Base-by-base conservation (phyloP, 1,140 invertebrate species). In the Ips typographus region DNA sequence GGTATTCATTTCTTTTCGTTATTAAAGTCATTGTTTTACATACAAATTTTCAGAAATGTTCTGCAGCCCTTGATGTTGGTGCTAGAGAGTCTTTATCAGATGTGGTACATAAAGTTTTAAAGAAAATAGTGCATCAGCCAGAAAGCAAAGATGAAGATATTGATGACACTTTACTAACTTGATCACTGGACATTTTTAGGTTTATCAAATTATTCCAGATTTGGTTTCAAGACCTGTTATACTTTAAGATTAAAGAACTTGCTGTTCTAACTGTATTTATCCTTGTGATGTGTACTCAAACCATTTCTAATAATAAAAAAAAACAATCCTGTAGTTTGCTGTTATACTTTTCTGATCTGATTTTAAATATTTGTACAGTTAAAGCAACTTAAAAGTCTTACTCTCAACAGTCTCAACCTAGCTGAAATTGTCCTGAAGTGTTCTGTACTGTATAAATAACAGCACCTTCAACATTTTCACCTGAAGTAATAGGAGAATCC, bases 111-210 rank as follows among this genome's bases (percentile, higher is more conserved):
- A 93, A 93, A 85, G 90, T 90, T 42, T 81, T 94, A 67, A 86
- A 87, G 64, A 93, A 93, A 82, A 85, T 90, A 22, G 82, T 88
- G 36, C 85, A 84, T 38, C 90, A 92, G 76, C 84, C 89, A 6
- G 90, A 94, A 79, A 88, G 89, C 68, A 92, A 93, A 78, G 89
- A 93, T 77, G 94, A 96, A 79, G 92, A 95, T 76, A 85, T 97
- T 66, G 95, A 97, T 80, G 93, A 94, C 78, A 96, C 95, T 39
- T 82, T 97, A 77, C 85, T 95, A 73, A 90, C 87, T 78, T 92
- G 87, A 90, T 80, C 73, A 59, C 42, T 59, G 57, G 57, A 59
- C 6, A 3, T 42, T 41, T 59, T 4, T 59, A 59, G 41, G 7
- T n/a, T n/a, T 55, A 55, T 55, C 44, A 49, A 49, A 49, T 49